Evolutionary conservation across 2,888 invertebrate species (phyloP).

Genomic region (Drosophila mimetica): DNA sequence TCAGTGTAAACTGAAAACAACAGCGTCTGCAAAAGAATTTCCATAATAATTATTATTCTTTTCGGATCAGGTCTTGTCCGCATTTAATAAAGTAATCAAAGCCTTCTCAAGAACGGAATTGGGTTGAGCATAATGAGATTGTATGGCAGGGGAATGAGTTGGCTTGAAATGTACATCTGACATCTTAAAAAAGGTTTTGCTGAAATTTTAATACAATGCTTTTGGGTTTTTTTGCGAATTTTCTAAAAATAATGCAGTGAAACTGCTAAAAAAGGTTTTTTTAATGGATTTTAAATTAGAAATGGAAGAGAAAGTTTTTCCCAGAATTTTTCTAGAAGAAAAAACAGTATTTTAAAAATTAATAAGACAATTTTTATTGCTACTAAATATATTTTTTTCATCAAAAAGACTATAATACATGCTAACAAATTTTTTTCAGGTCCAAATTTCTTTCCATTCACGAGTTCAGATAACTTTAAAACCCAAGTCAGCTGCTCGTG

Average conservation of each 20-base stretch:
- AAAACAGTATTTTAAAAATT: no score
- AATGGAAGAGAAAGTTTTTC: no score
- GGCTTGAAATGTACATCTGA: conserved; percentile 2
- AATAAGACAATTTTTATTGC: no score
- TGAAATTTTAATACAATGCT: conserved; percentile 6
- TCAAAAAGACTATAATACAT: no score
- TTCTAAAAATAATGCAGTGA: background rate
- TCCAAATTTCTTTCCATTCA: no score
- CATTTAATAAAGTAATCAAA: conserved; percentile 75
- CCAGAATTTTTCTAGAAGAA: no score
- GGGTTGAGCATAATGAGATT: conserved; percentile 35
- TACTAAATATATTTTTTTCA: no score
- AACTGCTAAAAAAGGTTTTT: no score
- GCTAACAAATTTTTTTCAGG: no score
- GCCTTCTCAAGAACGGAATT: conserved; percentile 44
- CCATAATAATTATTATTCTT: conserved; percentile 66
- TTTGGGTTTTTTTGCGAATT: background rate
- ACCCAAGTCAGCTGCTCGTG: conserved; percentile 21
- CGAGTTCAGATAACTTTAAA: no score
- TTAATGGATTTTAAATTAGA: no score
- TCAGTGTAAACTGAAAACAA: conserved; percentile 32
- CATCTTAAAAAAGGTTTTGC: conserved; percentile 6
- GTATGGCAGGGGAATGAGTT: conserved; percentile 12
- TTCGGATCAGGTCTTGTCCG: conserved; percentile 70
- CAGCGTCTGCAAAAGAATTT: conserved; percentile 30